Evolutionary conservation across 2,797 vertebrate genomes (phyloP).

Genomic region (Cyclura pinguis): DNA sequence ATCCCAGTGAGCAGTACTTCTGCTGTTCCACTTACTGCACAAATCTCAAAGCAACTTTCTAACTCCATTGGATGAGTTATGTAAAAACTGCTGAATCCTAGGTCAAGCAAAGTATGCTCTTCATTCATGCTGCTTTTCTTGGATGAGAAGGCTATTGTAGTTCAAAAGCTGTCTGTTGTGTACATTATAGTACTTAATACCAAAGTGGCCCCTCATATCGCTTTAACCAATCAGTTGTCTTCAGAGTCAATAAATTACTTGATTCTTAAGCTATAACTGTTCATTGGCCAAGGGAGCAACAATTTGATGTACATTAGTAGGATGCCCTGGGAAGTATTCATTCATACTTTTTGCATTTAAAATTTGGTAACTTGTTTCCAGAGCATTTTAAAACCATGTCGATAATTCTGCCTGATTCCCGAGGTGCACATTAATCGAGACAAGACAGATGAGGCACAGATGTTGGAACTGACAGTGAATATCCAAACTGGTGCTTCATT

Average conservation of each 20-base stretch:
- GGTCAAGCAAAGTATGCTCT: neutral
- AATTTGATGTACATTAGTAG: constrained; percentile 15
- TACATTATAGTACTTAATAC: constrained; percentile 11
- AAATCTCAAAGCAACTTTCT: constrained; percentile 27
- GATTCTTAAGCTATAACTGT: constrained; percentile 29
- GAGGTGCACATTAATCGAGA: constrained; percentile 12
- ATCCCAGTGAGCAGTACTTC: neutral
- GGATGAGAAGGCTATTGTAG: constrained; percentile 2
- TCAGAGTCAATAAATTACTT: constrained; percentile 36
- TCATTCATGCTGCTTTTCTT: neutral
- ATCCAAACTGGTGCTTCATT: constrained; percentile 35
- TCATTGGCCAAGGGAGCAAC: neutral
- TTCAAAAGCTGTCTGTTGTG: constrained; percentile 22
- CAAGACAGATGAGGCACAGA: constrained; percentile 26
- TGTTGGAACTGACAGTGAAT: neutral
- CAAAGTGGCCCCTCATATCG: constrained; percentile 18
- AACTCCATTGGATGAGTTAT: neutral
- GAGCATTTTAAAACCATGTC: constrained; percentile 46
- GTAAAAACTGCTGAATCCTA: neutral
- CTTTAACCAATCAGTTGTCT: constrained; percentile 15
- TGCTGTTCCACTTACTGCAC: constrained; percentile 5
- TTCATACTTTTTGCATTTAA: constrained; percentile 28
- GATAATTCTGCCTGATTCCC: constrained; percentile 24
- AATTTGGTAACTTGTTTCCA: constrained; percentile 37
- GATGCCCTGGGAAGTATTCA: neutral